phyloP scores from a whole-genome alignment of 2,888 invertebrate species.

The Limenitis camilla region DNA sequence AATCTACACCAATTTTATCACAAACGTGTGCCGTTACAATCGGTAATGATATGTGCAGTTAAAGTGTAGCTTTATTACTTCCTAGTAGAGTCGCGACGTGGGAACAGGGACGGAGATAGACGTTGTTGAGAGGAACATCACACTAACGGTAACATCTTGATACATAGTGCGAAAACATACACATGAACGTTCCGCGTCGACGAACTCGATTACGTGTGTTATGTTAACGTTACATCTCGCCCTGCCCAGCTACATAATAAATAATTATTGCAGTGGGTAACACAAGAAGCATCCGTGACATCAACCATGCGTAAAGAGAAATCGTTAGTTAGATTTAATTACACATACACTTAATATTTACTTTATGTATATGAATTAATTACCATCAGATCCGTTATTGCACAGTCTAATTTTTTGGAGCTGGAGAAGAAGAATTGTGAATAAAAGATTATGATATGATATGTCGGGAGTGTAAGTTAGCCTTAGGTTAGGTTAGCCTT shows the following conservation, averaged over 20 bases:
- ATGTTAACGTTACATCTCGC: slow-evolving; percentile 13
- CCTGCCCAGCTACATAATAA: slow-evolving; percentile 10
- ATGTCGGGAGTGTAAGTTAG: too few relatives aligned
- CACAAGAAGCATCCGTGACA: neutral
- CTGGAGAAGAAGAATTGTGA: too few relatives aligned
- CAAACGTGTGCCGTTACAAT: slow-evolving; percentile 61
- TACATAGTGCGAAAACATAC: slow-evolving; percentile 16
- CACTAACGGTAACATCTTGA: slow-evolving; percentile 26
- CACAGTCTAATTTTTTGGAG: too few relatives aligned
- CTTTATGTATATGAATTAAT: too few relatives aligned
- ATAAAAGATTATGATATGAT: too few relatives aligned
- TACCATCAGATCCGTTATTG: too few relatives aligned
- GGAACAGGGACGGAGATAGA: slow-evolving; percentile 68
- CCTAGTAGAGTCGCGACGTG: slow-evolving; percentile 58
- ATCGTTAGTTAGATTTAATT: neutral
- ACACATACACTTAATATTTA: neutral
- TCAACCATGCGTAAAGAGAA: neutral
- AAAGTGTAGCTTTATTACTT: slow-evolving; percentile 72
- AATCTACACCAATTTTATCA: slow-evolving; percentile 58
- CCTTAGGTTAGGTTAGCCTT: too few relatives aligned
- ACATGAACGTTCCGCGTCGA: slow-evolving; percentile 12
- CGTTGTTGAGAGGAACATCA: slow-evolving; percentile 57
- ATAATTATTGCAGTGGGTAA: slow-evolving; percentile 6
- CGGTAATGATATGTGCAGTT: slow-evolving; percentile 70
- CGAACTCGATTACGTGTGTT: slow-evolving; percentile 20